These are phyloP conservation scores for Palythoa grandiflora DNA, from an alignment of 92 coral and sea anemone species.

Conservation along the genomic window DNA sequence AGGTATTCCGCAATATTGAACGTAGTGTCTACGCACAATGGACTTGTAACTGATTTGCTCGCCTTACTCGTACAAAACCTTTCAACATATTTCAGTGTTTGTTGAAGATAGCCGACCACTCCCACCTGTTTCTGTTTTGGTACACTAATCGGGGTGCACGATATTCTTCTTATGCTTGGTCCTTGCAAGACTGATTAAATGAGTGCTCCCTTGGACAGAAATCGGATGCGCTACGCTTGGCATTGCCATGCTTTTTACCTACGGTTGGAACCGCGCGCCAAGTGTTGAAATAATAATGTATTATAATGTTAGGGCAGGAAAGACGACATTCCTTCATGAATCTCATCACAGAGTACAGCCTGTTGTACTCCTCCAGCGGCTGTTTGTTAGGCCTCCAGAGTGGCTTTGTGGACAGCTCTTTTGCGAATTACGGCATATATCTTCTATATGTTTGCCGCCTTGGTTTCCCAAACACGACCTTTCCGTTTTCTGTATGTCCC, in stretches of 20 bases:
- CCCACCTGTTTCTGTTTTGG: constrained; percentile 58
- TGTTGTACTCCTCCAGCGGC: constrained; percentile 55
- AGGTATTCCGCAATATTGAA: constrained; percentile 62
- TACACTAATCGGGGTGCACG: constrained; percentile 57
- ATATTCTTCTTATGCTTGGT: constrained; percentile 23
- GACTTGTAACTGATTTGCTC: constrained; percentile 43
- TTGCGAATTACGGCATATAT: constrained; percentile 37
- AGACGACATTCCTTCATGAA: constrained; percentile 18
- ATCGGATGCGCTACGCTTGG: constrained; percentile 26
- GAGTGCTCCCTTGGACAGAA: constrained; percentile 49
- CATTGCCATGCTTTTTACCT: constrained; percentile 50
- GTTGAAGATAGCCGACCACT: constrained; percentile 47
- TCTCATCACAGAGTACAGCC: constrained; percentile 30
- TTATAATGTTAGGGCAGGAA: constrained; percentile 16
- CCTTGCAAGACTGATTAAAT: constrained; percentile 41
- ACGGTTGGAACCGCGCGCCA: constrained; percentile 54
- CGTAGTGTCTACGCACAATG: constrained; percentile 56
- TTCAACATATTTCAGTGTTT: constrained; percentile 24
- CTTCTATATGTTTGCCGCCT: constrained; percentile 9
- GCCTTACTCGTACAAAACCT: constrained; percentile 52
- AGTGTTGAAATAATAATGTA: constrained; percentile 58
- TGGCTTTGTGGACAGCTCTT: constrained; percentile 54
- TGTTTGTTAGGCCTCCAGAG: constrained; percentile 29
- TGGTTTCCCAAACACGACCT: constrained; percentile 8
- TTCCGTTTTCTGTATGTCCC: constrained; percentile 48